These are phyloP conservation scores for Pseudolycoriella hygida DNA, from an alignment of 2,888 invertebrate genomes.

Conservation along the genomic window DNA sequence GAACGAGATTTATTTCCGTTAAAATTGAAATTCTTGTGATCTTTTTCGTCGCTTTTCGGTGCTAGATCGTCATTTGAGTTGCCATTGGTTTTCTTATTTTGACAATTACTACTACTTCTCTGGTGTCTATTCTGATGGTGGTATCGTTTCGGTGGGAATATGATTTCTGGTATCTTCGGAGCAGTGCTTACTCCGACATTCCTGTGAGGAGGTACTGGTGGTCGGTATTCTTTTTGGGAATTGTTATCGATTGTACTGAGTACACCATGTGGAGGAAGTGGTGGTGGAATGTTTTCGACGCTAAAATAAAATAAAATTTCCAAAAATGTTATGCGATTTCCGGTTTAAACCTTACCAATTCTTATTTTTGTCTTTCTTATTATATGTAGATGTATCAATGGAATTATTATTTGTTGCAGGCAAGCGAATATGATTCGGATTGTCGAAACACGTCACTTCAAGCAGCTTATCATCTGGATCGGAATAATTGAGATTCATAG, in stretches of 20 bases:
- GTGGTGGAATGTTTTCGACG: constrained; percentile 31
- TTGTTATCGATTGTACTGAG: constrained; percentile 18
- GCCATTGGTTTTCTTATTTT: no score
- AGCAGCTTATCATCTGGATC: constrained; percentile 44
- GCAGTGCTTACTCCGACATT: constrained; percentile 36
- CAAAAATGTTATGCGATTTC: background rate
- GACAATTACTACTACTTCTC: background rate
- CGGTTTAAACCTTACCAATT: background rate
- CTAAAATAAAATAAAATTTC: constrained; percentile 18
- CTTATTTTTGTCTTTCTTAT: constrained; percentile 34
- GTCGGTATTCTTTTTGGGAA: constrained; percentile 45
- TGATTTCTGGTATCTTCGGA: background rate
- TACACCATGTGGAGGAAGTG: constrained; percentile 34
- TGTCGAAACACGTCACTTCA: constrained; percentile 53
- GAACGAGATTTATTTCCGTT: no score
- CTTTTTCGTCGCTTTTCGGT: no score
- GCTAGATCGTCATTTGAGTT: no score
- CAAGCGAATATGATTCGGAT: constrained; percentile 52
- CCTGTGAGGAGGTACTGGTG: constrained; percentile 77
- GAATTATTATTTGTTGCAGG: constrained; percentile 35
- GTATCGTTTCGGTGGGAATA: background rate
- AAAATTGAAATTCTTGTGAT: no score
- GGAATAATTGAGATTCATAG: constrained; percentile 50
- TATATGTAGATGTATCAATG: constrained; percentile 53
- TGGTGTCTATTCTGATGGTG: background rate